These are phyloP conservation scores for Stenolophus ochropezus DNA, from an alignment of 2,888 invertebrate genomes.

Conservation along the genomic window DNA sequence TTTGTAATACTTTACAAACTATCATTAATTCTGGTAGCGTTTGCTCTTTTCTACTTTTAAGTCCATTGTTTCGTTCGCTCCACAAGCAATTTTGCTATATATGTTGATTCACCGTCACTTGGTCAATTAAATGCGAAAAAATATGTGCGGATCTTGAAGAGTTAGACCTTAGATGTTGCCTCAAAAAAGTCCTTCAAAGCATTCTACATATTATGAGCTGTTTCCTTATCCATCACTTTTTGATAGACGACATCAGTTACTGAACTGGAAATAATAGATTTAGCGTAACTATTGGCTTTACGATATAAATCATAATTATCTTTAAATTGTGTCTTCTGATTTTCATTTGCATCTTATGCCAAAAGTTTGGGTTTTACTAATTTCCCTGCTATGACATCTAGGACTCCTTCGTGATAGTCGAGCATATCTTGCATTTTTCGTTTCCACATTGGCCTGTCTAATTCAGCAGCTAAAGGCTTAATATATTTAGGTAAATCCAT, in stretches of 20 bases:
- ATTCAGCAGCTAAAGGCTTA: conserved; percentile 63
- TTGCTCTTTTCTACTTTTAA: conserved; percentile 63
- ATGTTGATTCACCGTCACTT: conserved; percentile 65
- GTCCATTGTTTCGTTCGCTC: conserved; percentile 65
- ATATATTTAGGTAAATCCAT: conserved; percentile 65
- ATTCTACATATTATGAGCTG: conserved; percentile 57
- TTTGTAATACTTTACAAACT: background rate
- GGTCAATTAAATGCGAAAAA: conserved; percentile 66
- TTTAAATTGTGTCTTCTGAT: conserved; percentile 19
- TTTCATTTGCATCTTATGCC: background rate
- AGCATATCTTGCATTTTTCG: conserved; percentile 66
- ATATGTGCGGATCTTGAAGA: conserved; percentile 61
- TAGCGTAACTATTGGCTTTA: conserved; percentile 67
- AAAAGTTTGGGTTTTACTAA: conserved; percentile 64
- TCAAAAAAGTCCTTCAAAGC: conserved; percentile 55
- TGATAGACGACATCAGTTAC: conserved; percentile 66
- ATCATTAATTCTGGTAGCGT: background rate
- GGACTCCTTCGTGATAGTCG: conserved; percentile 67
- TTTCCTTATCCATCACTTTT: conserved; percentile 62
- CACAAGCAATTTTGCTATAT: conserved; percentile 66
- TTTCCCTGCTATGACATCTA: conserved; percentile 65
- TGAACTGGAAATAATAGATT: conserved; percentile 65
- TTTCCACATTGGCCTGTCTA: conserved; percentile 67
- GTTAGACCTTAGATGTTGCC: conserved; percentile 55
- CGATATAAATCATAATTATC: background rate